Base-by-base conservation (phyloP, 2,113 vertebrate genomes). In the Holacanthus passer region DNA sequence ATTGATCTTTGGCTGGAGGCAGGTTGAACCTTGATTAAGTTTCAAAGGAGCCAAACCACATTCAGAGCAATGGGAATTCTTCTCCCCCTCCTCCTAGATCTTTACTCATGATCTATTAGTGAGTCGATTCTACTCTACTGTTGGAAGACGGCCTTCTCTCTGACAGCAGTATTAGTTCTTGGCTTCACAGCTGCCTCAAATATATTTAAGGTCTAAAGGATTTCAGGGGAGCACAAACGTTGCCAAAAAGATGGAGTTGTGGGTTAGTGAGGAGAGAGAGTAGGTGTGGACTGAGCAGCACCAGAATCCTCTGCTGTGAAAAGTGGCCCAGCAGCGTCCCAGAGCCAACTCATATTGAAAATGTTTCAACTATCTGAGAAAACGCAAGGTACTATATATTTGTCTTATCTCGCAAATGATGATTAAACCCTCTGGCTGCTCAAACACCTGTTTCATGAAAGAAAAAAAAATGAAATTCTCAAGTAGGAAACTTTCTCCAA, bases 111-210 rank as follows among this genome's bases (percentile, higher is more conserved):
- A 87, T 79, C 75, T 86, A 77, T 86, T 87, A 77, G 76, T 50
- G 71, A 89, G 72, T 73, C 37, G n/a, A 83, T 76, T 83, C 58
- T 72, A 47, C 78, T 85, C 71, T 55, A 19, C 68, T 32, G 85
- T 52, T 89, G 88, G 90, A 92, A 17, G 64, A 9, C 14, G 16
- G 83, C 78, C 73, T 67, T 31, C 73, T 48, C 70, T 78, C 79
- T 85, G 87, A 82, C 89, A 90, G 85, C 76, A 39, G 45, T 83
- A 87, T 90, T 83, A 60, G 79, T 24, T 85, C 71, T 87, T 91
- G 88, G 88, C 90, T 81, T 64, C 27, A 16, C 72, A 50, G 84
- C 75, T 58, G 64, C 79, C 68, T 82, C 59, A 69, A 79, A 86
- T 91, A 66, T 77, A 83, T 88, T 86, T 80, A 76, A 72, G 50